Evolutionary conservation across 2,888 invertebrate species (phyloP), one percentile per base, ranked within the genome.

Genomic region (Oxytorus armatus): DNA sequence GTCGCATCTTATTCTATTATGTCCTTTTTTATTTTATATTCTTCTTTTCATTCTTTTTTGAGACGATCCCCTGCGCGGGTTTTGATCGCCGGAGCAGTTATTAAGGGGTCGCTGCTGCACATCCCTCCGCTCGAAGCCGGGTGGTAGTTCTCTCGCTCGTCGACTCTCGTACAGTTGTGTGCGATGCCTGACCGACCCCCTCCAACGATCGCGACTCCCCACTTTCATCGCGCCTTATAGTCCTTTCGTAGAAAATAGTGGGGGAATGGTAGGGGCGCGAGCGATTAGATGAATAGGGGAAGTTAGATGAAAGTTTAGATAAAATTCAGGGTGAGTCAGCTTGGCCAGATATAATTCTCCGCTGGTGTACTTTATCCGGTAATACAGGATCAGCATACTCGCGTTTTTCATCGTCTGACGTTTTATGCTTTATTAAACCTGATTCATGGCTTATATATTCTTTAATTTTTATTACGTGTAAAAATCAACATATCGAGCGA

Each of bases 281-380:
- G 74, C 88, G 90, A 91, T 91, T 91, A 91, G 91, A 91, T 89
- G 86, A 88, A 89, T 85, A 90, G 91, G 91, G 91, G 89, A 89
- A 87, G 89, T 86, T 90, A 91, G 92, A 92, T 91, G 90, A 91
- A 90, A 90, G 88, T 90, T 90, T 91, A 92, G 92, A 92, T 92
- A 88, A 92, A 89, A 87, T 82, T 51, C 87, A 87, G 88, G 88
- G 88, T 88, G 89, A 88, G 85, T 86, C 88, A 89, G 74, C 88
- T 84, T 79, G 63, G 57, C 73, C 59, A 79, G 81, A 76, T 79
- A 81, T 70, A 73, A 66, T 51, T 29, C 33, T 33, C 18, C 33
- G 16, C 21, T 57, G 25, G n/a, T 47, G 14, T 14, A 16, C 25
- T 14, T 11, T 44, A 8, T 21, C 18, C 47, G 47, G 14, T 11